Evolutionary conservation across 2,113 vertebrate genomes (phyloP).

Genomic region (Cichladusa arquata): DNA sequence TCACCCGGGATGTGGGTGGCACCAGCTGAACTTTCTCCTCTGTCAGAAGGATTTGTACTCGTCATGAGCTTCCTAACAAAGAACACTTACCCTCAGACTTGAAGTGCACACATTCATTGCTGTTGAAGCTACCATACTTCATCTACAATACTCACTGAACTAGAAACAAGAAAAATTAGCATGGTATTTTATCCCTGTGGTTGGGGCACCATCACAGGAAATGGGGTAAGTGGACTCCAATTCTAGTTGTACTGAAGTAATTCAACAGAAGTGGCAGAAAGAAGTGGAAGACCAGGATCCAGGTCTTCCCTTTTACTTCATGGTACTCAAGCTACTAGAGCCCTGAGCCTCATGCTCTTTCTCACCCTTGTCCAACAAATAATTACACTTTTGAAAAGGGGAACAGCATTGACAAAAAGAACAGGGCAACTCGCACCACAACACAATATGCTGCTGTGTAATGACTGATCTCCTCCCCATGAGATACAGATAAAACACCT

Average conservation of each 20-base stretch:
- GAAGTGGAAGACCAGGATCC: background rate
- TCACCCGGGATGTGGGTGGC: conserved; percentile 17
- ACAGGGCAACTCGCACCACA: background rate
- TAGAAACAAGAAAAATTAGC: background rate
- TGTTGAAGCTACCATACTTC: background rate
- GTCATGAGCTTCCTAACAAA: background rate
- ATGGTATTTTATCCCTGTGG: background rate
- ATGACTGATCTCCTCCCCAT: background rate
- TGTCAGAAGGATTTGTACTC: background rate
- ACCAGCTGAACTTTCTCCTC: conserved; percentile 1
- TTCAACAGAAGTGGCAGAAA: background rate
- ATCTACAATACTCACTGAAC: background rate
- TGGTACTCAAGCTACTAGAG: background rate
- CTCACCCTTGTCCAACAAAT: background rate
- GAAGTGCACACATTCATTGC: background rate
- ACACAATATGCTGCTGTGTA: background rate
- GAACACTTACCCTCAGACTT: background rate
- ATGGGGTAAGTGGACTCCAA: background rate
- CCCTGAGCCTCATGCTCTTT: background rate
- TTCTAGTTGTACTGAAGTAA: background rate
- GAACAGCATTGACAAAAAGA: background rate
- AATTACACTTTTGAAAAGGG: background rate
- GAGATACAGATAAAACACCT: background rate
- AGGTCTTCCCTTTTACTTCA: background rate
- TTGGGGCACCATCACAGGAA: background rate